Evolutionary conservation across 2,797 vertebrate species (phyloP).

Genomic region (Pogonophryne albipinna): DNA sequence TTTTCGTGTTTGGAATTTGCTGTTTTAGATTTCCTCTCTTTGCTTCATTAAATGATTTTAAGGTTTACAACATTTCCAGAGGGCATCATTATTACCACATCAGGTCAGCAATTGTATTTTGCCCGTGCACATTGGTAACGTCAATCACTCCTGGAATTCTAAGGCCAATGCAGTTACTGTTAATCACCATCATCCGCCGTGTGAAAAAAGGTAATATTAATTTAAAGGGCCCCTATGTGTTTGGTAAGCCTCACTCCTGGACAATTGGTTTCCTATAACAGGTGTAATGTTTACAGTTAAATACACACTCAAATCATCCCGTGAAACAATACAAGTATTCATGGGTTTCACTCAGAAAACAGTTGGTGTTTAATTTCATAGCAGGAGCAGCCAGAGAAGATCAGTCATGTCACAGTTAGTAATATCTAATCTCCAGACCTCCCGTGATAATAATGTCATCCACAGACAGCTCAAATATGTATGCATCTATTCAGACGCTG

Average conservation of each 20-base stretch:
- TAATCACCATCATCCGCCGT: conserved; percentile 1
- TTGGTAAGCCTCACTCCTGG: neutral
- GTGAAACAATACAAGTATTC: conserved; percentile 8
- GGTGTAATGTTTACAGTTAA: neutral
- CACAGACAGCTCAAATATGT: conserved; percentile 25
- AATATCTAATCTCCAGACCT: conserved; percentile 42
- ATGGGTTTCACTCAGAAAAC: neutral
- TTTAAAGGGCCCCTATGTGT: neutral
- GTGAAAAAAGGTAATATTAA: neutral
- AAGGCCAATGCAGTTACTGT: conserved; percentile 29
- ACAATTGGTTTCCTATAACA: neutral
- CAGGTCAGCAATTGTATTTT: conserved; percentile 39
- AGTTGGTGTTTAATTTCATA: neutral
- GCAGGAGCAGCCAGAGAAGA: conserved; percentile 12
- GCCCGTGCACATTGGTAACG: conserved; percentile 21
- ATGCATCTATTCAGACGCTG: conserved; percentile 37
- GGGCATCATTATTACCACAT: conserved; percentile 33
- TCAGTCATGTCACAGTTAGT: conserved; percentile 21
- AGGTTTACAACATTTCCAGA: conserved; percentile 42
- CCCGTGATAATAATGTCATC: conserved; percentile 16
- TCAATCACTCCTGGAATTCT: conserved; percentile 36
- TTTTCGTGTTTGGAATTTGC: conserved; percentile 18
- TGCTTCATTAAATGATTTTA: conserved; percentile 51
- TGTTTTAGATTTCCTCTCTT: conserved; percentile 10
- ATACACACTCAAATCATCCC: conserved; percentile 6